Percentiles rank a stretch among this genome's conserved stretches.
Conservation (phyloP, 2,797 vertebrate species). For the Crypturellus tataupa region DNA sequence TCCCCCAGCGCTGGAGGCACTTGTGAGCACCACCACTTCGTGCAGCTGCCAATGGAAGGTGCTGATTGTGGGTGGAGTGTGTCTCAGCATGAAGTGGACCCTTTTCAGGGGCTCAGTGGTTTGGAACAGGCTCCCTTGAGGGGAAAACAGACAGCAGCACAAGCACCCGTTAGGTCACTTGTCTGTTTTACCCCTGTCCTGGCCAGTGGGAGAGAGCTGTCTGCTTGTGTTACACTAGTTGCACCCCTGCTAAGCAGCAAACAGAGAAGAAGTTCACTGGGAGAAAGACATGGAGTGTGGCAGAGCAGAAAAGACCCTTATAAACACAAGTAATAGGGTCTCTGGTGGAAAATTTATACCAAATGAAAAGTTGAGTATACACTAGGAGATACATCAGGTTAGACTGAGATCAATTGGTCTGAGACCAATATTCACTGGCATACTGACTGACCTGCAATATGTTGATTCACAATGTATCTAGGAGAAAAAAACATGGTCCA, state of each 20-base stretch:
- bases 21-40: background rate
- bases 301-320: background rate
- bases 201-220: background rate
- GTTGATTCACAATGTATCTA: background rate
- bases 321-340: background rate
- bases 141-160: background rate
- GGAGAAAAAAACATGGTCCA: background rate
- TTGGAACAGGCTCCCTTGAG: slow-evolving; percentile 25
- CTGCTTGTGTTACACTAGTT: background rate
- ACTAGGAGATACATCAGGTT: background rate
- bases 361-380: slow-evolving; percentile 26
- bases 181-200: background rate
- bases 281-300: background rate
- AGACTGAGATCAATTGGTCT: background rate
- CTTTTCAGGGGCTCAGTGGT: background rate
- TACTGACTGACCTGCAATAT: background rate
- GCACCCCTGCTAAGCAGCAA: background rate
- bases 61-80: background rate
- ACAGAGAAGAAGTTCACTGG: background rate
- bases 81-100: background rate
- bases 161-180: background rate
- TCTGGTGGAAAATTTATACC: slow-evolving; percentile 6
- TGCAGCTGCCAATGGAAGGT: background rate
- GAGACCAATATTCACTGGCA: background rate
- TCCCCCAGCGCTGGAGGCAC: background rate